These are phyloP conservation scores for Dromococcyx pavoninus DNA, from an alignment of 2,797 vertebrate genomes.

Conservation along the genomic window DNA sequence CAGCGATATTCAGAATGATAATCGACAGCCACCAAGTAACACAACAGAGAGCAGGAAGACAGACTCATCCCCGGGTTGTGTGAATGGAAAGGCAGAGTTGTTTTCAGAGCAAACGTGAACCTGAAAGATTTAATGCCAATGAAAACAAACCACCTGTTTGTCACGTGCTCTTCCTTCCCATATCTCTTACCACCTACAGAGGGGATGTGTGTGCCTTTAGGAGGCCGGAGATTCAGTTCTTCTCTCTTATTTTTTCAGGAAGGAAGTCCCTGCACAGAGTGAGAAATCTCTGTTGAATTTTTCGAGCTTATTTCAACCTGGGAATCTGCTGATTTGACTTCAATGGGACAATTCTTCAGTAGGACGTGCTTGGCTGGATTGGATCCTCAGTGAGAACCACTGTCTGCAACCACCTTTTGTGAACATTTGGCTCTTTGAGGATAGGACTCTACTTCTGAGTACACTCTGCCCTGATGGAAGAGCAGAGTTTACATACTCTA, in stretches of 20 bases:
- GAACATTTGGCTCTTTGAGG: not conserved
- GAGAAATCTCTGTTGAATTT: constrained; percentile 9
- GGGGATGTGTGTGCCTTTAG: not conserved
- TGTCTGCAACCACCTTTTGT: not conserved
- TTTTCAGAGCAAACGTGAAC: constrained; percentile 3
- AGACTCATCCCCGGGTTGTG: not conserved
- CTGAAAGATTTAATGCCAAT: not conserved
- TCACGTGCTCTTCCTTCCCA: not conserved
- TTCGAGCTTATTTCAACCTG: constrained; percentile 28
- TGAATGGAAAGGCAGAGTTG: not conserved
- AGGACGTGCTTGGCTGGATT: not conserved
- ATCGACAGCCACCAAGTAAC: not conserved
- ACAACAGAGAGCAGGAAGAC: not conserved
- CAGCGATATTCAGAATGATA: not conserved
- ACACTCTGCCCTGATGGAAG: not conserved
- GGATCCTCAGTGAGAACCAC: not conserved
- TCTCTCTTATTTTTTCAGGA: not conserved
- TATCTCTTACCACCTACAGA: not conserved
- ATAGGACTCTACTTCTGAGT: not conserved
- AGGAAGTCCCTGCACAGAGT: not conserved
- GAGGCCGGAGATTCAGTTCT: not conserved
- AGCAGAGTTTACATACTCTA: not conserved
- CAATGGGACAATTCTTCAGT: constrained; percentile 24
- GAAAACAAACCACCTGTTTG: not conserved
- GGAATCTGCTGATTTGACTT: constrained; percentile 21